Base-by-base conservation (phyloP, 2,113 vertebrate species). In the Thalassoma bifasciatum region DNA sequence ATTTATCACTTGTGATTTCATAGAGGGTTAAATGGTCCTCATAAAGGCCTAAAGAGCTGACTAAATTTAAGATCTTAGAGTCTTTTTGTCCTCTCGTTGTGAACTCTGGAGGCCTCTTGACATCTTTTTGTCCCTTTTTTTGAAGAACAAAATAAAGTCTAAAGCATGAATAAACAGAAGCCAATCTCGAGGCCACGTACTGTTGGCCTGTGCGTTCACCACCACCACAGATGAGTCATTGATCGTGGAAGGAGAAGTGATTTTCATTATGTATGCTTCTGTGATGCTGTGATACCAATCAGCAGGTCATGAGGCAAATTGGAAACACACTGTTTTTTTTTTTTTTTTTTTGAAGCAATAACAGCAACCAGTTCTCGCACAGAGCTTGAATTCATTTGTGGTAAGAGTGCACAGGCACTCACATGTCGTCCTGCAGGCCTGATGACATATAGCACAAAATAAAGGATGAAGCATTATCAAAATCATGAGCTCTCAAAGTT, bases 291-390 rank as follows among this genome's bases (percentile, higher is more conserved):
- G 69, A 81, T 79, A 70, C 21, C 42, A 67, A 87, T 89, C 79
- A 60, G 67, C n/a, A 66, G 66, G 83, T 87, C 83, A 82, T 65
- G 72, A 73, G 74, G 77, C n/a, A 52, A 83, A 82, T 84, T 62
- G 77, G 63, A 87, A 79, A 82, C 70, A 73, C 69, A 50, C 47
- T 0, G 30, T 66, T 73, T 61, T 66, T 46, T 56, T 81, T 58
- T 8, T 1, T 22, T 68, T 73, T 61, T 66, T 46, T 56, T 81
- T 54, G 4, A 1, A 72, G 44, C 56, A 81, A 60, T 19, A 66
- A 58, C 52, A 59, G 34, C 1, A 42, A 72, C 37, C 63, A 38
- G 42, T 22, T 9, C 24, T 52, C 10, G 2, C 16, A 63, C 22
- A 58, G 65, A 72, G 68, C 22, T 68, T 36, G 49, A 57, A 49